phyloP scores from a whole-genome alignment of 2,113 vertebrate genomes.

The Pangasianodon hypophthalmus region DNA sequence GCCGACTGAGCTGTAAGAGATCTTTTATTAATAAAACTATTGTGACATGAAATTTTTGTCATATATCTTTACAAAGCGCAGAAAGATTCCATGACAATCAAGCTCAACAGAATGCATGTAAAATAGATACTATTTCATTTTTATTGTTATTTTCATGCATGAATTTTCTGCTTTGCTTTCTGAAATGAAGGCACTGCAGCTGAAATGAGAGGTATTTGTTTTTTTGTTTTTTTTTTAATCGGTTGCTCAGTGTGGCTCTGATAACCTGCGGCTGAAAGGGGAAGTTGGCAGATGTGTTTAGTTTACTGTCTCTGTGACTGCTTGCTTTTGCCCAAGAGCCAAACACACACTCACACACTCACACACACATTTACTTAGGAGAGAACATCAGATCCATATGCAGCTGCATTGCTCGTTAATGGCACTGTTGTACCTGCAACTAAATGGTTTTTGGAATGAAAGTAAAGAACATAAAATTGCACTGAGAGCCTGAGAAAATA shows the following conservation, averaged over 20 bases:
- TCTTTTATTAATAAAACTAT: background rate
- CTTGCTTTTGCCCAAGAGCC: slow-evolving; percentile 45
- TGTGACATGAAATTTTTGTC: background rate
- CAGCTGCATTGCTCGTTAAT: slow-evolving; percentile 31
- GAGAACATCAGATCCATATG: slow-evolving; percentile 43
- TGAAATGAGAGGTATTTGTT: slow-evolving; percentile 33
- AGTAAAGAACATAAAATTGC: slow-evolving; percentile 9
- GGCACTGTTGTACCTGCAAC: slow-evolving; percentile 31
- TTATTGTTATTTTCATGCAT: slow-evolving; percentile 2
- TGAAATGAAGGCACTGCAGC: slow-evolving; percentile 14
- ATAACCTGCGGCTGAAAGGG: slow-evolving; percentile 54
- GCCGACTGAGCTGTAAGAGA: background rate
- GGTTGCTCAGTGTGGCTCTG: slow-evolving; percentile 45
- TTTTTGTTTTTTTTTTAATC: slow-evolving; percentile 36
- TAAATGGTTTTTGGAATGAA: slow-evolving; percentile 18
- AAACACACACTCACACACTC: slow-evolving; percentile 28
- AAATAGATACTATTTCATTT: background rate
- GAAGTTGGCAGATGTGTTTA: slow-evolving; percentile 59
- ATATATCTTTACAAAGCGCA: background rate
- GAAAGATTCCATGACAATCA: background rate
- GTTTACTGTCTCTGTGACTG: slow-evolving; percentile 54
- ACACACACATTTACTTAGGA: slow-evolving; percentile 9
- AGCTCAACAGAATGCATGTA: background rate
- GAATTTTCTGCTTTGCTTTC: background rate
- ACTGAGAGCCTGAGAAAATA: background rate